Conservation (phyloP, 2,888 invertebrate species). For the Diaperis boleti region DNA sequence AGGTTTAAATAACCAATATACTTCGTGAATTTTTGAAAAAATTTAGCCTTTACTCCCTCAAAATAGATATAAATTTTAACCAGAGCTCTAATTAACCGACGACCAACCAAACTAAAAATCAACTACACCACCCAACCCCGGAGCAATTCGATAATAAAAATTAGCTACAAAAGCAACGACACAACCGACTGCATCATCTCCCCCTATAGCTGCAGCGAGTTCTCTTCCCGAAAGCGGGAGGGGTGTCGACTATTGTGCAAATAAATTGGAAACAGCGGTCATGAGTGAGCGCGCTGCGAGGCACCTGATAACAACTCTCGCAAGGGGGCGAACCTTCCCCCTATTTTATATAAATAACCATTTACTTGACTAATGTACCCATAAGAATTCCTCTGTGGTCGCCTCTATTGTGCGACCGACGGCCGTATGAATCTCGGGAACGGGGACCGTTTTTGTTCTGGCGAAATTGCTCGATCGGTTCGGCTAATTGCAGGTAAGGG, state of each 20-base stretch:
- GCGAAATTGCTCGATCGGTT: constrained; percentile 36
- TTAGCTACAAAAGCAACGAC: no score
- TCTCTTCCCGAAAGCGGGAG: constrained; percentile 33
- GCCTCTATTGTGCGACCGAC: constrained; percentile 32
- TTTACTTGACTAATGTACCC: constrained; percentile 61
- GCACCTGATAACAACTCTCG: constrained; percentile 47
- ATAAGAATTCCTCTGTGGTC: constrained; percentile 55
- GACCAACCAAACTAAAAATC: no score
- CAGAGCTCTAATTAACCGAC: no score
- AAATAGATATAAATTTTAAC: no score
- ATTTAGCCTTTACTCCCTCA: no score
- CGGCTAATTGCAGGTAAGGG: no score
- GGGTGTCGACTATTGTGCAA: constrained; percentile 59
- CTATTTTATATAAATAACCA: constrained; percentile 57
- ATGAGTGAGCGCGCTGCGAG: constrained; percentile 56
- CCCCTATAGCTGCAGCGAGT: no score
- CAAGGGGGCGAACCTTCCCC: constrained; percentile 43
- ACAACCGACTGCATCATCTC: no score
- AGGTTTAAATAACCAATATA: no score
- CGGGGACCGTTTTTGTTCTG: constrained; percentile 24
- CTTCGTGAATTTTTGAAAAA: no score
- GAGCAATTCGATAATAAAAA: no score
- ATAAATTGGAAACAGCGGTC: constrained; percentile 63
- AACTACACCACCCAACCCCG: no score
- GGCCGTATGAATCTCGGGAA: constrained; percentile 37